A percentile compares a stretch with the other conserved stretches of the same genome.
Evolutionary conservation across 2,797 vertebrate genomes (phyloP).

Genomic region (Cyprinella venusta): DNA sequence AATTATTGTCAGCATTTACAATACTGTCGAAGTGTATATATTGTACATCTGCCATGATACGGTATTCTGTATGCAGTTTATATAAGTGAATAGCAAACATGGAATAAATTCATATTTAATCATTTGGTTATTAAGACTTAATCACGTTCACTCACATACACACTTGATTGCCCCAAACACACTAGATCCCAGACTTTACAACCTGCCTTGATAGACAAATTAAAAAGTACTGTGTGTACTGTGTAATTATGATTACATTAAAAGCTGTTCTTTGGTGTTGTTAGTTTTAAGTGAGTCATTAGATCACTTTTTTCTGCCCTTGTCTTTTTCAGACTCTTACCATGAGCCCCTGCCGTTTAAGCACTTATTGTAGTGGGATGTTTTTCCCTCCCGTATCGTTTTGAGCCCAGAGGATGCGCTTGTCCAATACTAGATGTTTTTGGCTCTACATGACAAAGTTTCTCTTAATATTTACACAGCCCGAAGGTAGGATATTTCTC

Average conservation of each 20-base stretch:
- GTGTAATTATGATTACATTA: conserved; percentile 14
- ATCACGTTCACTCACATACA: neutral
- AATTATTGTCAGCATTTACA: neutral
- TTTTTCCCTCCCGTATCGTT: conserved; percentile 12
- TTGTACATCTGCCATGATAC: too few species aligned
- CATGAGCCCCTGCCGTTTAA: neutral
- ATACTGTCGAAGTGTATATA: neutral
- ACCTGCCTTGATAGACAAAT: neutral
- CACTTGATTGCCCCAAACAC: conserved; percentile 5
- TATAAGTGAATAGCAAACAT: neutral
- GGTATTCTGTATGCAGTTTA: too few species aligned
- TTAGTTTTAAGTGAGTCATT: conserved; percentile 24
- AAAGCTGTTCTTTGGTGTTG: neutral
- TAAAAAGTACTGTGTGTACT: neutral
- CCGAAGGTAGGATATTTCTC: conserved; percentile 24
- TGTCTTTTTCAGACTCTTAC: neutral
- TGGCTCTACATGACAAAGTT: conserved; percentile 49
- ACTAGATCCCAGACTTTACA: neutral
- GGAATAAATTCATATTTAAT: neutral
- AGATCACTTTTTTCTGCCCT: conserved; percentile 1
- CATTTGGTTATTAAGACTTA: neutral
- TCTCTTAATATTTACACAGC: conserved; percentile 37
- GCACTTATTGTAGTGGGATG: conserved; percentile 36
- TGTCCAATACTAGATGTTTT: conserved; percentile 50
- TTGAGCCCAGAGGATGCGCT: conserved; percentile 21